Conservation (phyloP, 2,888 invertebrate genomes). For the Drosophila longiperda region DNA sequence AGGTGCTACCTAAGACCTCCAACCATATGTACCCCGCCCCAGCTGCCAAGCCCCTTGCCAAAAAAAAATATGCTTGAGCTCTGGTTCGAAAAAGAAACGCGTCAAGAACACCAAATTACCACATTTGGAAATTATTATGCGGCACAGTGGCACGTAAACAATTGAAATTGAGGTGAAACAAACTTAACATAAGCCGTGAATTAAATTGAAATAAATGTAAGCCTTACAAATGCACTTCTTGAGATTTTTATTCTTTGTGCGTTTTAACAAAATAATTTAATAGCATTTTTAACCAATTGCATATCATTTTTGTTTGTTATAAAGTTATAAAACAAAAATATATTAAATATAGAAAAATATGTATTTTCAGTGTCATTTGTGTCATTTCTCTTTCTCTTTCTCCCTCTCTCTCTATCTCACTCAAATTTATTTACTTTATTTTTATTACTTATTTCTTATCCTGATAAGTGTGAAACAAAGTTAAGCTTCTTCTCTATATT, state of each 20-base stretch:
- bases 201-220: not conserved
- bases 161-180: not conserved
- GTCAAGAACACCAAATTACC: slow-evolving; percentile 69
- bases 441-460: too few relatives aligned
- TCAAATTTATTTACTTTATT: too few relatives aligned
- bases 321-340: not conserved
- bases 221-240: not conserved
- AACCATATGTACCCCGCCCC: not conserved
- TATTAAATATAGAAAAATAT: not conserved
- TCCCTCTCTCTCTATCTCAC: not conserved
- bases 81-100: slow-evolving; percentile 19
- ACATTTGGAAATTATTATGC: slow-evolving; percentile 56
- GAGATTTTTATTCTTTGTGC: not conserved
- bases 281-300: not conserved
- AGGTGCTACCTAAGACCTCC: slow-evolving; percentile 51
- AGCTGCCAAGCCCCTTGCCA: not conserved
- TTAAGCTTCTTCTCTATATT: not conserved
- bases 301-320: not conserved
- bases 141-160: slow-evolving; percentile 39
- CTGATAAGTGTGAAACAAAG: too few relatives aligned
- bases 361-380: not conserved
- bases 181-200: not conserved
- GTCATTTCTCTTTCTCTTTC: not conserved
- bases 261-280: not conserved
- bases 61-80: not conserved